phyloP scores from a whole-genome alignment of 2,113 vertebrate species.

The Crotalus helleri region DNA sequence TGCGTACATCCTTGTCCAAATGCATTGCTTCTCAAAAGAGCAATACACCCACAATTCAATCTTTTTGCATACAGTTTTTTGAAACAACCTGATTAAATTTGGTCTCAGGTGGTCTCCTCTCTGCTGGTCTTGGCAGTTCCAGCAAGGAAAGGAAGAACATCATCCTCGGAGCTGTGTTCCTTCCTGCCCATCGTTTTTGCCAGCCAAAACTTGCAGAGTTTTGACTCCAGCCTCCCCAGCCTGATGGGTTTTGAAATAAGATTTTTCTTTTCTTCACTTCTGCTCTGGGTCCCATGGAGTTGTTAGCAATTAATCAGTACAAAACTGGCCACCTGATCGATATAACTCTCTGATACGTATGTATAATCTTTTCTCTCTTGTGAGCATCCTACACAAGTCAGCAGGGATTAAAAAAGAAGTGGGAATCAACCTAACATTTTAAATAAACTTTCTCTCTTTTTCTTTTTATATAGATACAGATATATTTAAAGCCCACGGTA shows the following conservation, averaged over 20 bases:
- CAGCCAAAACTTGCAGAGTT: neutral
- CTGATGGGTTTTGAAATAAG: neutral
- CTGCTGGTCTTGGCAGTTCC: neutral
- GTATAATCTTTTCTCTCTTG: neutral
- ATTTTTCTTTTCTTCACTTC: too few species aligned
- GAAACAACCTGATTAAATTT: neutral
- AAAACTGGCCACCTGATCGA: neutral
- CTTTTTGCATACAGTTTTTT: neutral
- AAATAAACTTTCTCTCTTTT: neutral
- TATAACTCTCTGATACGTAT: neutral
- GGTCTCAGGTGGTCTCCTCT: neutral
- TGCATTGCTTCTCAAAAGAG: neutral
- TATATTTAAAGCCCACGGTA: rapidly evolving
- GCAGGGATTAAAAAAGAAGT: neutral
- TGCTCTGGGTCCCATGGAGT: neutral
- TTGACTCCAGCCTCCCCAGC: neutral
- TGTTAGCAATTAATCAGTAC: rapidly evolving
- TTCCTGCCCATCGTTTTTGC: neutral
- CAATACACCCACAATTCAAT: neutral
- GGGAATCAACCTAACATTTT: neutral
- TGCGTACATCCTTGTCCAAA: neutral
- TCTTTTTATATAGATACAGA: neutral
- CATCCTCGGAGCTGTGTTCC: neutral
- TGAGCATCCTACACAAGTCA: neutral
- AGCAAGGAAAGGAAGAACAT: too few species aligned